Evolutionary conservation across 2,113 vertebrate species (phyloP).

Genomic region (Oncorhynchus masou): DNA sequence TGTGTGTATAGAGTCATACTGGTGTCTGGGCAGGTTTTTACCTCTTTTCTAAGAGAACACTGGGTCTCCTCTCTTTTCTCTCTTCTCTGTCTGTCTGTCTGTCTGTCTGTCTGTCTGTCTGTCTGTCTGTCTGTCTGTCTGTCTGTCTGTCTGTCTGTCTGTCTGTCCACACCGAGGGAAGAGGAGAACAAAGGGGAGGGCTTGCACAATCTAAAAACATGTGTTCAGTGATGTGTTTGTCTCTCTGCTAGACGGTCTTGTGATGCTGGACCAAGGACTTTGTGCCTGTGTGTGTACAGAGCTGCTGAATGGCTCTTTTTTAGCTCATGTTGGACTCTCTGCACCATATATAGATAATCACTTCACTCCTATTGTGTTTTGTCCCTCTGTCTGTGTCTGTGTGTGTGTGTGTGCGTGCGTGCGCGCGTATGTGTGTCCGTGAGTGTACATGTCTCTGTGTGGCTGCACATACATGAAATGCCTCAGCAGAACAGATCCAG

Average conservation of each 20-base stretch:
- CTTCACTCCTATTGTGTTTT: not conserved
- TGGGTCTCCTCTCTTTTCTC: no score
- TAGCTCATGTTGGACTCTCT: constrained; percentile 32
- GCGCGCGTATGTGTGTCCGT: not conserved
- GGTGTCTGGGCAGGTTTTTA: no score
- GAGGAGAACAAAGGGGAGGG: not conserved
- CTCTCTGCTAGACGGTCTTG: constrained; percentile 40
- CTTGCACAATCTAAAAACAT: constrained; percentile 26
- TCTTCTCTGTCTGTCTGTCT: no score
- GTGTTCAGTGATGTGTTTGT: constrained; percentile 37
- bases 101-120: no score
- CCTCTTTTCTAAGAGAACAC: no score
- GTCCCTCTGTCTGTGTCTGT: not conserved
- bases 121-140: no score
- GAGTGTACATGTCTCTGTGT: not conserved
- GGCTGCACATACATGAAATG: no score
- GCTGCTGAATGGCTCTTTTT: constrained; percentile 51
- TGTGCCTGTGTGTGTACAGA: constrained; percentile 13
- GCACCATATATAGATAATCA: constrained; percentile 20
- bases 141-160: constrained; percentile 21
- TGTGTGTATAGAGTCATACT: no score
- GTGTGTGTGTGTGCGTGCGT: constrained; percentile 13
- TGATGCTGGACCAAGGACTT: constrained; percentile 42
- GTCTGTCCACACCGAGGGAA: constrained; percentile 9
- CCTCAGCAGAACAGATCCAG: no score